Evolutionary conservation across 2,113 vertebrate genomes (phyloP).

Genomic region (Sprattus sprattus): DNA sequence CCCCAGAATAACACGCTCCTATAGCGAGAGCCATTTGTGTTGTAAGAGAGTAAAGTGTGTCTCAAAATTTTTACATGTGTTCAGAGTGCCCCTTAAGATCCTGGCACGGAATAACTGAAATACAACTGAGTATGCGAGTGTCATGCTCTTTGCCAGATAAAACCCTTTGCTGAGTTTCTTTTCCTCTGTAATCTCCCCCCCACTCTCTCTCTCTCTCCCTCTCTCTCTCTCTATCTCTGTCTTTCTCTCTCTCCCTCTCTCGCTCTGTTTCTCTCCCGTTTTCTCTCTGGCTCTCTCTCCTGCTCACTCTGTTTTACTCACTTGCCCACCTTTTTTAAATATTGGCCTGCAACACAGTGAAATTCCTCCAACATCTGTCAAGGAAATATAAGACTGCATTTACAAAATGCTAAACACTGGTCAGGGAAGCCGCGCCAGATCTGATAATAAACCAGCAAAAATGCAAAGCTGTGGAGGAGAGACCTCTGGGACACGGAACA

Average conservation of each 20-base stretch:
- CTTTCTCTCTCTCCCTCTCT: constrained; percentile 22
- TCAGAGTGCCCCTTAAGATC: constrained; percentile 29
- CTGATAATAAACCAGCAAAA: constrained; percentile 61
- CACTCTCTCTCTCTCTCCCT: not conserved
- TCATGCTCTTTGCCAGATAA: constrained; percentile 55
- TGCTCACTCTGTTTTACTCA: constrained; percentile 4
- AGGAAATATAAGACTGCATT: constrained; percentile 65
- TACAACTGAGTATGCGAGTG: constrained; percentile 55
- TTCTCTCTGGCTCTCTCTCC: constrained; percentile 2
- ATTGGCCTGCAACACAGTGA: constrained; percentile 58
- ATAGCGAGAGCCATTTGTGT: not conserved
- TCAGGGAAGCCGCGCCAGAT: constrained; percentile 59
- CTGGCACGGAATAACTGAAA: constrained; percentile 14
- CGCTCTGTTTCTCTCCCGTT: not conserved
- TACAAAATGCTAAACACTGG: constrained; percentile 64
- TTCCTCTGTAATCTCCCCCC: constrained; percentile 28
- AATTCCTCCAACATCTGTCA: constrained; percentile 70
- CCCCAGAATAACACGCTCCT: not conserved
- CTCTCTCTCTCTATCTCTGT: not conserved
- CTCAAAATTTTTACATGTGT: constrained; percentile 6
- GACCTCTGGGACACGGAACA: constrained; percentile 2
- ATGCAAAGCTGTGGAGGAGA: constrained; percentile 42
- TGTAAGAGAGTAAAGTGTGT: constrained; percentile 8
- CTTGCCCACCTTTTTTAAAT: constrained; percentile 43
- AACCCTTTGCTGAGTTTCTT: constrained; percentile 32